Base-by-base conservation (phyloP, 2,888 invertebrate genomes). In the Caenorhabditis drosophilae region DNA sequence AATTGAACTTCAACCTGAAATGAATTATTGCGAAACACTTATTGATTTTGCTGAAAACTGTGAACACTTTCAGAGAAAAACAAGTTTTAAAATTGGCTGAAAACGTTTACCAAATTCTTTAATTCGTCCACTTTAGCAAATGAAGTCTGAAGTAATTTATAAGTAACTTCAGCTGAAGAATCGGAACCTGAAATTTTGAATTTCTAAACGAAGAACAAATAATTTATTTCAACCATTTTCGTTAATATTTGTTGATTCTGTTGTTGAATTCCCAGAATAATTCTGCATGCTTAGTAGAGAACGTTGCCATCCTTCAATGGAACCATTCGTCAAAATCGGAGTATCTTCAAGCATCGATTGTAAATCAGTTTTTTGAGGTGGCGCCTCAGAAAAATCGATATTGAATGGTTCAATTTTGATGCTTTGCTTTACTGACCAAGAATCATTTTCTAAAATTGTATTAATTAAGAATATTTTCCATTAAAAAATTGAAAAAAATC, bases 391-490 rank as follows among this genome's bases (percentile, higher is more conserved):
- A 36, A 56, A 40, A 22, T 44, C 20, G 7, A 55, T 51, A 0
- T 56, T 49, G 15, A 62, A 38, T 20, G 56, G 56, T 20, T 67
- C 62, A n/a, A 68, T 45, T 53, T 38, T 56, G 36, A 68, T 68
- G 41, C 63, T 68, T 35, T 63, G 51, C 22, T 68, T 59, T 11
- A 68, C 54, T 12, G 46, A 46, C 63, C 59, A 62, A 20, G 20
- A 38, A 16, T 48, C 46, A 16, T 62, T 42, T n/a, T 23, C 23
- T n/a, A n/a, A n/a, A 23, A 18, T 23, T 42, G 22, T 42, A 9
- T 41, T 12, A 51, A 22, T 18, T 51, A 12, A 27, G 26, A 40
- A 50, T 20, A 1, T 16, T 27, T 38, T 2, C 9, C 6, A 34
- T 7, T 20, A 40, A 22, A 6, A n/a, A 47, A 31, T 41, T 47